Evolutionary conservation across 2,888 invertebrate species (phyloP).

Genomic region (Drosophila robusta): DNA sequence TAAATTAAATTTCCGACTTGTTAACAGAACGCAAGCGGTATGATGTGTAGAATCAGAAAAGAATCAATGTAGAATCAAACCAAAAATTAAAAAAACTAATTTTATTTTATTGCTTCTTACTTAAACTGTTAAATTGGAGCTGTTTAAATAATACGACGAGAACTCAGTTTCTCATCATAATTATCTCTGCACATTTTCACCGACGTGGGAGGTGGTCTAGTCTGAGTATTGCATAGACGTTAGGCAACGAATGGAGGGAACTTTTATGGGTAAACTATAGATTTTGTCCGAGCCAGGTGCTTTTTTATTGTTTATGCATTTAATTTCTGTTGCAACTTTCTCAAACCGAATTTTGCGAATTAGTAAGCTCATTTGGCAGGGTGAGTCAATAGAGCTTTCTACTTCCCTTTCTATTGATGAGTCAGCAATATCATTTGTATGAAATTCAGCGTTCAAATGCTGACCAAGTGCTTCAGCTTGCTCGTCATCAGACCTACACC

Average conservation of each 20-base stretch:
- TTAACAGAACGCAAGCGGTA: too few species aligned
- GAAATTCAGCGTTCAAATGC: not conserved
- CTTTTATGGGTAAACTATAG: not conserved
- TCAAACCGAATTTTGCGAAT: not conserved
- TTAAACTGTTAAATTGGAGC: too few species aligned
- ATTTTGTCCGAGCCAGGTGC: not conserved
- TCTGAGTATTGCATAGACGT: conserved; percentile 2
- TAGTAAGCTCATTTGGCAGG: not conserved
- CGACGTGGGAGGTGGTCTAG: conserved; percentile 11
- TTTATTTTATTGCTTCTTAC: too few species aligned
- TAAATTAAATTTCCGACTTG: too few species aligned
- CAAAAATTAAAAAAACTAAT: too few species aligned
- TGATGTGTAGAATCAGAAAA: too few species aligned
- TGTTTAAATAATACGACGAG: too few species aligned
- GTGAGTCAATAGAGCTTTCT: not conserved
- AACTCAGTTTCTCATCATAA: conserved; percentile 2
- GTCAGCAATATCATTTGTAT: not conserved
- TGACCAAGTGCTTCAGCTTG: not conserved
- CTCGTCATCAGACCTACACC: not conserved
- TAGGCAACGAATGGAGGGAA: not conserved
- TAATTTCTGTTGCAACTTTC: conserved; percentile 4
- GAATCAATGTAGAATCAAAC: too few species aligned
- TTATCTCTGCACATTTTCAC: conserved; percentile 8
- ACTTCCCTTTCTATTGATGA: not conserved
- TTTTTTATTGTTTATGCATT: conserved; percentile 7